phyloP scores from a whole-genome alignment of 2,113 vertebrate genomes.

The Myodes glareolus region DNA sequence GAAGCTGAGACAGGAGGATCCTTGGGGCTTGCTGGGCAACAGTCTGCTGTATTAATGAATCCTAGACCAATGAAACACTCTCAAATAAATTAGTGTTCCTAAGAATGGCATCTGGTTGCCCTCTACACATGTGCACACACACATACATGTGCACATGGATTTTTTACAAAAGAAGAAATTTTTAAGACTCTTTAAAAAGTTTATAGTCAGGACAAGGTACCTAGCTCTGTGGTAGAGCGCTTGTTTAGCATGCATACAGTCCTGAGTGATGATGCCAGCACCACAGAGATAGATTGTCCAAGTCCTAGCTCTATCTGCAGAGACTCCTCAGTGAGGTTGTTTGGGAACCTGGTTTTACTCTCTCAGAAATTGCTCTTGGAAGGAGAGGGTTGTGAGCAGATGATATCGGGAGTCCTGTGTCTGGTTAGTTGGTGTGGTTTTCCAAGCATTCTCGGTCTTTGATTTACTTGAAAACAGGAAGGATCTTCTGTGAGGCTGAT shows the following conservation, averaged over 20 bases:
- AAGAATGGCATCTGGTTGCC: background rate
- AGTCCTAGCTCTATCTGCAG: background rate
- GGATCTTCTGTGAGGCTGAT: background rate
- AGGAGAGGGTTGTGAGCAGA: background rate
- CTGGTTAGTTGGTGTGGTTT: conserved; percentile 13
- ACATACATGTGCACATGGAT: too few species aligned
- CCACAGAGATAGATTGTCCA: background rate
- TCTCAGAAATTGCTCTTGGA: background rate
- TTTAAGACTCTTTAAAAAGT: background rate
- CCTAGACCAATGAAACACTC: background rate
- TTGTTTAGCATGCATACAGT: background rate
- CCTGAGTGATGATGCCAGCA: background rate
- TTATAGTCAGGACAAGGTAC: too few species aligned
- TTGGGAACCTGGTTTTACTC: background rate
- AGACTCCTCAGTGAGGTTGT: background rate
- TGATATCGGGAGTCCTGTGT: background rate
- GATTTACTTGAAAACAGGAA: conserved; percentile 27
- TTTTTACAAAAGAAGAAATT: background rate
- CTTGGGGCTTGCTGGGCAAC: background rate
- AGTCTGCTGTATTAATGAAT: background rate
- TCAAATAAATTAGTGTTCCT: background rate
- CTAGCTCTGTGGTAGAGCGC: background rate
- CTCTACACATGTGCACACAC: background rate
- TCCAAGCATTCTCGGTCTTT: background rate
- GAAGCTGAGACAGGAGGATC: background rate